Evolutionary conservation across 2,888 invertebrate species (phyloP).

Genomic region (Euphydryas editha): DNA sequence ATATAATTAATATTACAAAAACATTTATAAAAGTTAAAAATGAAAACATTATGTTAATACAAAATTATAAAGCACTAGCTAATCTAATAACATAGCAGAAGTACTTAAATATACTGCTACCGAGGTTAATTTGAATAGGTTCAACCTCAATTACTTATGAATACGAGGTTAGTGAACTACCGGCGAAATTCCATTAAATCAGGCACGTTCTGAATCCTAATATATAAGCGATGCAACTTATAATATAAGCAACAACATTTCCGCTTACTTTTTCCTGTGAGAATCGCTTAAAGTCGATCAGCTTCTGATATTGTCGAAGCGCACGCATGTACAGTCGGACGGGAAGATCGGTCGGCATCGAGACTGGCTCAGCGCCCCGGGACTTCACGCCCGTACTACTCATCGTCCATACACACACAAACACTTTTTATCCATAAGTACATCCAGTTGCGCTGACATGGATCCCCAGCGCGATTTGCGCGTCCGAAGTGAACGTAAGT

Average conservation of each 20-base stretch:
- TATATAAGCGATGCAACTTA: constrained; percentile 33
- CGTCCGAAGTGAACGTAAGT: constrained; percentile 82
- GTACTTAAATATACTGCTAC: constrained; percentile 30
- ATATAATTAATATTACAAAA: neutral
- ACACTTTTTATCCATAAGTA: constrained; percentile 65
- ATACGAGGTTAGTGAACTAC: constrained; percentile 43
- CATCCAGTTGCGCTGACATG: constrained; percentile 44
- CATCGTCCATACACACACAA: constrained; percentile 63
- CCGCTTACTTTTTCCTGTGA: constrained; percentile 80
- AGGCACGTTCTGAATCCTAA: constrained; percentile 37
- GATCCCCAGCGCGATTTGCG: constrained; percentile 55
- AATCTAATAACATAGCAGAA: constrained; percentile 18
- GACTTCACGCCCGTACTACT: constrained; percentile 73
- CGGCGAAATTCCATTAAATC: constrained; percentile 37
- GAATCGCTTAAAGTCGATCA: constrained; percentile 82
- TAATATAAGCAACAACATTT: constrained; percentile 34
- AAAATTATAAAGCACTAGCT: constrained; percentile 15
- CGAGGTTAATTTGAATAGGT: constrained; percentile 36
- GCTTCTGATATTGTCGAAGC: constrained; percentile 85
- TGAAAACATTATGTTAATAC: constrained; percentile 13
- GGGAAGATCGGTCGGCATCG: constrained; percentile 66
- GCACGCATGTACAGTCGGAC: constrained; percentile 84
- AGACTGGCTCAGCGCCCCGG: constrained; percentile 60
- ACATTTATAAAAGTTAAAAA: constrained; percentile 10
- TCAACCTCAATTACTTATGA: constrained; percentile 32